These are phyloP conservation scores for Agrotis clavis DNA, from an alignment of 2,888 invertebrate genomes.

Conservation along the genomic window DNA sequence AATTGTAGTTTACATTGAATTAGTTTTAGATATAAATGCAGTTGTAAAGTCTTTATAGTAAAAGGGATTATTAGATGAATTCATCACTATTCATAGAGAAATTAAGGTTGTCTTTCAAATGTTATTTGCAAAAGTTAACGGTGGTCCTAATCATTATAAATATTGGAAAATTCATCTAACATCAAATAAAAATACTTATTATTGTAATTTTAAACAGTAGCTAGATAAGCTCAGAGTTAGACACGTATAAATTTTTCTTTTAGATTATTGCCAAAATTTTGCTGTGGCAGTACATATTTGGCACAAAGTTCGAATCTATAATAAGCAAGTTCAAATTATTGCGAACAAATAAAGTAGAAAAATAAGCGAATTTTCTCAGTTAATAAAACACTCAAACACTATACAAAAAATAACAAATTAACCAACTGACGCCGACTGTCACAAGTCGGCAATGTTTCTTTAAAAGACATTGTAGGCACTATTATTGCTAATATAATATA, in stretches of 20 bases:
- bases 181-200: slow-evolving; percentile 65
- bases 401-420: slow-evolving; percentile 86
- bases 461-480: slow-evolving; percentile 90
- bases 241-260: slow-evolving; percentile 70
- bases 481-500: slow-evolving; percentile 90
- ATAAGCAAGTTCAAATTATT: slow-evolving; percentile 70
- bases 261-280: slow-evolving; percentile 78
- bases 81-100: slow-evolving; percentile 27
- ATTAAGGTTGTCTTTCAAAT: background rate
- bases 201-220: slow-evolving; percentile 67
- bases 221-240: slow-evolving; percentile 79
- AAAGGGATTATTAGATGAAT: slow-evolving; percentile 53
- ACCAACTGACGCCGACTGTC: slow-evolving; percentile 79
- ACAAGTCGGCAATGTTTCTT: slow-evolving; percentile 82
- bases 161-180: slow-evolving; percentile 61
- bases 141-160: slow-evolving; percentile 25
- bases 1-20: slow-evolving; percentile 55
- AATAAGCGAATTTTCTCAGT: slow-evolving; percentile 72
- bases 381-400: slow-evolving; percentile 86
- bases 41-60: slow-evolving; percentile 63
- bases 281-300: slow-evolving; percentile 82
- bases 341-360: slow-evolving; percentile 72
- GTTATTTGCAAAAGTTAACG: background rate
- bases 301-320: slow-evolving; percentile 80
- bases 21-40: slow-evolving; percentile 63